Percentiles rank a stretch among this genome's conserved stretches.
Evolutionary conservation across 2,888 invertebrate genomes (phyloP).

Genomic region (Cephalotes varians): DNA sequence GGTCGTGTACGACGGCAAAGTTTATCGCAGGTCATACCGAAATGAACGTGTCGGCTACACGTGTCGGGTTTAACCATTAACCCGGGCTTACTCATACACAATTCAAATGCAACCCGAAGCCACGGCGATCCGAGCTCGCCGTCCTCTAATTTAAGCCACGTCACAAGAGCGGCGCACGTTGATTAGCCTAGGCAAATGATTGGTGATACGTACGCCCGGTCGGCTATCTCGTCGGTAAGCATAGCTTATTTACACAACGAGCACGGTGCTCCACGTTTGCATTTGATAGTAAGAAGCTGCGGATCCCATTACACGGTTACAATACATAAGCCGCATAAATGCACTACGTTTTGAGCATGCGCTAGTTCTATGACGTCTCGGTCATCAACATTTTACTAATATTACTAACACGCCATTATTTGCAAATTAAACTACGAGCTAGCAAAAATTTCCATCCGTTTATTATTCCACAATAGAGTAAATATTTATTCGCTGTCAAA

Average conservation of each 20-base stretch:
- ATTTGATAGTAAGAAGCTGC: constrained; percentile 48
- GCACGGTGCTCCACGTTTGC: constrained; percentile 18
- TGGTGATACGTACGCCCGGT: constrained; percentile 38
- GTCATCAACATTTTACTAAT: background rate
- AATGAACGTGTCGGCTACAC: constrained; percentile 63
- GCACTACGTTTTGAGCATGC: background rate
- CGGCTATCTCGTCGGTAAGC: constrained; percentile 46
- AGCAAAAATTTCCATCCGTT: background rate
- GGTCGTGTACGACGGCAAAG: constrained; percentile 27
- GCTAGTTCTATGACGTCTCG: background rate
- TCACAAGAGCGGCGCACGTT: constrained; percentile 67
- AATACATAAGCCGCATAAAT: constrained; percentile 38
- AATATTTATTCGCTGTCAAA: background rate
- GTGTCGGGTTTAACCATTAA: constrained; percentile 70
- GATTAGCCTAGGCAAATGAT: constrained; percentile 63
- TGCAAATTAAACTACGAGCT: background rate
- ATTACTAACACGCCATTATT: background rate
- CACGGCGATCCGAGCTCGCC: constrained; percentile 50
- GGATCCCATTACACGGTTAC: constrained; percentile 42
- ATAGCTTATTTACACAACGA: constrained; percentile 47
- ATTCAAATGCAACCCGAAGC: constrained; percentile 57
- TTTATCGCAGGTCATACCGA: constrained; percentile 57
- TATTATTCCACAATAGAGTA: background rate
- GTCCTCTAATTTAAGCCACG: constrained; percentile 66
- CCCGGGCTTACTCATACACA: constrained; percentile 62